Base-by-base conservation (phyloP, 2,113 vertebrate species). In the Epinephelus fuscoguttatus region DNA sequence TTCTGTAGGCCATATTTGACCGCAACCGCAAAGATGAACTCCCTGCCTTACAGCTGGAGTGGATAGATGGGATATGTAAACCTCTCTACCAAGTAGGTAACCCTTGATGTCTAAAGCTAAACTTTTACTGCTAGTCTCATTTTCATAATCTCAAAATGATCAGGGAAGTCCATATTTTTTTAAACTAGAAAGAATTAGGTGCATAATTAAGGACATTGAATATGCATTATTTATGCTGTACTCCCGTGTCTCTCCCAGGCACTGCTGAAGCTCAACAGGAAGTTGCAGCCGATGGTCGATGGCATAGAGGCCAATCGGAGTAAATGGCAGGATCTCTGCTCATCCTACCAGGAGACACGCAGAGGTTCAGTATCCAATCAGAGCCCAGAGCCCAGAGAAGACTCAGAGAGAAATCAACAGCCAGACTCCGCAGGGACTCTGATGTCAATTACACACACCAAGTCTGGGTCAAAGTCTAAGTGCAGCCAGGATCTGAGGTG, bases 21-120 rank as follows among this genome's bases (percentile, higher is more conserved):
- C 97, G 97, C 73, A 99, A 99, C 94, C 97, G 98, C 77, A 99
- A 99, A 95, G 97, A 99, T 84, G 98, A 99, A 93, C 96, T 99
- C 63, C 98, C 98, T 64, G 96, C 95, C 59, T 74, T 99, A 87
- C 98, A 99, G 79, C 57, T 99, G 12, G 98, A 99, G 90, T 99
- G 98, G 98, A 99, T 99, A 78, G 98, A 99, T 89, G 96, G 97
- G 85, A 99, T 99, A 95, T 99, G 98, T 91, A 96, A 96, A 95
- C 98, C 98, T 69, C 85, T 99, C 72, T 99, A 98, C 91, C 94
- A 98, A 96, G 98, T 99, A 96, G 55, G 78, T 12, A 67, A 57
- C 6, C 6, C 2, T n/a, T 55, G 5, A 55, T 45, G 14, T 33
- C 10, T 25, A 10, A 45, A 69, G 7, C 37, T 30, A 25, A 33